phyloP scores from a whole-genome alignment of 1,140 invertebrate genomes.

The Aphaenogaster rudis region DNA sequence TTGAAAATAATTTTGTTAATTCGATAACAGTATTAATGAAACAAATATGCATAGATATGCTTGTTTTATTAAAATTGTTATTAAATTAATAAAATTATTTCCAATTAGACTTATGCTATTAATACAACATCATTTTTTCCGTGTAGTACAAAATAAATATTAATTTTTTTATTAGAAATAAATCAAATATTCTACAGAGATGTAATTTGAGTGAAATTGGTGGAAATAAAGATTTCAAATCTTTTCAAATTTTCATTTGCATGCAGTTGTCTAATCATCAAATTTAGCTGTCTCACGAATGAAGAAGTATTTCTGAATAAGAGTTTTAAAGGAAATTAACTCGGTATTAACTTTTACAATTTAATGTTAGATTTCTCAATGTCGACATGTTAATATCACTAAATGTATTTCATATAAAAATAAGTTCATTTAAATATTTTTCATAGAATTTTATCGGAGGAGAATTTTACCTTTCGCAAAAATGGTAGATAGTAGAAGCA shows the following conservation, averaged over 20 bases:
- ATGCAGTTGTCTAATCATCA: background rate
- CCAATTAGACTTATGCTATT: no score
- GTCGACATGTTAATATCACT: background rate
- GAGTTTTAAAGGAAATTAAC: background rate
- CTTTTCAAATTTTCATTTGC: background rate
- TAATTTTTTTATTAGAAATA: background rate
- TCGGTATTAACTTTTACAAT: background rate
- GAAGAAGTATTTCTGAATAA: background rate
- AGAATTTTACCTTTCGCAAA: background rate
- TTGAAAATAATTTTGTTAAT: no score
- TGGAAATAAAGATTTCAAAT: slow-evolving; percentile 4
- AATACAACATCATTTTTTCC: no score
- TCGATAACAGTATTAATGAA: no score
- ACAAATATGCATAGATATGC: no score
- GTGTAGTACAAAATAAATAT: background rate
- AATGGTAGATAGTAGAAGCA: background rate
- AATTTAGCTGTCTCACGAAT: background rate
- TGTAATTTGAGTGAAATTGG: background rate
- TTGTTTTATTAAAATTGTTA: no score
- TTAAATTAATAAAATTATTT: no score
- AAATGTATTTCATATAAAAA: background rate
- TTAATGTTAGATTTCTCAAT: background rate
- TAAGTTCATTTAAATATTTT: slow-evolving; percentile 4
- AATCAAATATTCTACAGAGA: background rate
- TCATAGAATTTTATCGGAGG: background rate